Percentiles rank a stretch among this genome's conserved stretches.
Evolutionary conservation across 2,888 invertebrate genomes (phyloP).

Genomic region (Caenorhabditis sp.): DNA sequence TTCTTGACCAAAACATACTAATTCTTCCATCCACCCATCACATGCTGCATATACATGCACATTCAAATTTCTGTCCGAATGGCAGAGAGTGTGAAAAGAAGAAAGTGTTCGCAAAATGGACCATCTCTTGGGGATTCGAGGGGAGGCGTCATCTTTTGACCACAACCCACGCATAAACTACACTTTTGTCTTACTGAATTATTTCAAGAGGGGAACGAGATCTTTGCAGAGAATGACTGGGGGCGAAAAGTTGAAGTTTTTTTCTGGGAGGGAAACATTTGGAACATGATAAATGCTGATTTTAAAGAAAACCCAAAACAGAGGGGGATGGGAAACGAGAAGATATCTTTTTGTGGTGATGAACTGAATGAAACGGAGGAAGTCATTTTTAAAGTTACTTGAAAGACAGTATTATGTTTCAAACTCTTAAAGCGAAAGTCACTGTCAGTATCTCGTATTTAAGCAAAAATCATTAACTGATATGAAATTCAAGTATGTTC

Average conservation of each 20-base stretch:
- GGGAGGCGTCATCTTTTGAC: slow-evolving; percentile 7
- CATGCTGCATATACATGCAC: slow-evolving; percentile 4
- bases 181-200: slow-evolving; percentile 2
- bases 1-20: neutral
- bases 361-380: too few species aligned
- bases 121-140: slow-evolving; percentile 30
- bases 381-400: too few species aligned
- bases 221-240: neutral
- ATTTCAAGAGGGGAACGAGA: slow-evolving; percentile 8
- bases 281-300: neutral
- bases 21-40: neutral
- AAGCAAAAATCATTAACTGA: too few species aligned
- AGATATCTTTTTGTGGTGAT: too few species aligned
- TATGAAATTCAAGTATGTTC: too few species aligned
- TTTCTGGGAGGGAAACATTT: neutral
- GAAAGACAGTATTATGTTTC: too few species aligned
- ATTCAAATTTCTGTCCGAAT: slow-evolving; percentile 13
- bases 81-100: slow-evolving; percentile 28
- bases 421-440: too few species aligned
- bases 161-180: slow-evolving; percentile 46
- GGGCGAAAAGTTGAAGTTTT: neutral
- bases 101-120: slow-evolving; percentile 47
- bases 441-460: too few species aligned
- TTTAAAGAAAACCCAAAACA: too few species aligned
- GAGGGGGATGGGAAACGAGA: too few species aligned